Conservation (phyloP, 2,113 vertebrate species). For the Pygoscelis adeliae region DNA sequence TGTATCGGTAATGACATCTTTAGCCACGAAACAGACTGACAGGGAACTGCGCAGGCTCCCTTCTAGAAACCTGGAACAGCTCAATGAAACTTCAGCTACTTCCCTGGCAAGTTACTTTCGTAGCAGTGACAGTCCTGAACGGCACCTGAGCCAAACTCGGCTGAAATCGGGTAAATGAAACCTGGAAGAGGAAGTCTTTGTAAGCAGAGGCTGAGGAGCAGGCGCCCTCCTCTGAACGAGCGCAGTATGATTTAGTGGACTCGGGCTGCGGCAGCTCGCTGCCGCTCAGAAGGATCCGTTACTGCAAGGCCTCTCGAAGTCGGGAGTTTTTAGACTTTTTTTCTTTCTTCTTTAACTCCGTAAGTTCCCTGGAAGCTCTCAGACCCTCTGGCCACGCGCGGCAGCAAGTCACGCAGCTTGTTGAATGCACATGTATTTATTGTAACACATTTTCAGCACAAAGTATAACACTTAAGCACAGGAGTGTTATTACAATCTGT, state of each 20-base stretch:
- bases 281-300: background rate
- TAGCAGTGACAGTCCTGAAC: accelerated
- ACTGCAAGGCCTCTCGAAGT: background rate
- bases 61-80: background rate
- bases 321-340: too few relatives aligned
- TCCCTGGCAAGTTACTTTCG: background rate
- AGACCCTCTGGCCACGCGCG: background rate
- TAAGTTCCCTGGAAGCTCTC: background rate
- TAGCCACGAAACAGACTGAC: accelerated
- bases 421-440: constrained; percentile 62
- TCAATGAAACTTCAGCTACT: background rate
- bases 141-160: background rate
- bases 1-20: background rate
- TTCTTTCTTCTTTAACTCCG: background rate
- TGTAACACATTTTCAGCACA: constrained; percentile 49
- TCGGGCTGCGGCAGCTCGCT: accelerated
- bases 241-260: background rate
- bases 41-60: background rate
- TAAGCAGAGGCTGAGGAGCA: background rate
- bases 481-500: background rate
- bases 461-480: background rate
- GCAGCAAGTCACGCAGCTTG: background rate
- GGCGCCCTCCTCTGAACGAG: background rate
- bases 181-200: background rate
- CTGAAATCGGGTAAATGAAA: background rate